phyloP scores from a whole-genome alignment of 2,888 invertebrate genomes.

The Camptogramma bilineatum region DNA sequence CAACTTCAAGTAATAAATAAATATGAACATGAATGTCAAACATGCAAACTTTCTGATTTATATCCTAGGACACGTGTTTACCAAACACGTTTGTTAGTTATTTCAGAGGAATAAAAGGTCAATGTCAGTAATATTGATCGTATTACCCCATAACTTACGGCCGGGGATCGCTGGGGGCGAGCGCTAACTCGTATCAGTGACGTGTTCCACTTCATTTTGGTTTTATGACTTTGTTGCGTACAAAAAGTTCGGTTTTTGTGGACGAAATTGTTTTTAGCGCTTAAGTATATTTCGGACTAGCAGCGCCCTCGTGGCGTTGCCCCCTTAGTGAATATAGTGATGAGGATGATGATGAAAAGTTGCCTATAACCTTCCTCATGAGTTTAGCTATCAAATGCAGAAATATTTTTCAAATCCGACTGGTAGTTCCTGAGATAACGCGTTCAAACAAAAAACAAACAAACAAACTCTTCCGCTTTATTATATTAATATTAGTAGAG shows the following conservation, averaged over 20 bases:
- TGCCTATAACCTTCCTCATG: no score
- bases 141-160: slow-evolving; percentile 42
- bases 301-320: no score
- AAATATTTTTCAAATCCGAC: no score
- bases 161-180: slow-evolving; percentile 37
- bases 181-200: slow-evolving; percentile 40
- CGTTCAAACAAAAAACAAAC: no score
- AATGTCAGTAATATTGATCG: slow-evolving; percentile 12
- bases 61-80: neutral
- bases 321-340: no score
- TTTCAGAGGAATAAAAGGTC: neutral
- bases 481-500: no score
- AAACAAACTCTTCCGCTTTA: no score
- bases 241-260: neutral
- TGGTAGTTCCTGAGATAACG: no score
- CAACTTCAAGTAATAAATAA: neutral
- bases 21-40: neutral
- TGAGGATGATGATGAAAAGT: no score
- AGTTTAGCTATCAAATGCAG: no score
- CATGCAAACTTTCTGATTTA: neutral
- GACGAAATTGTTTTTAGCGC: neutral
- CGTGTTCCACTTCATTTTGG: slow-evolving; percentile 40
- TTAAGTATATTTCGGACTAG: no score
- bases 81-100: neutral
- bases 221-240: slow-evolving; percentile 41